Evolutionary conservation across 2,113 vertebrate species (phyloP).

Genomic region (Erinaceus europaeus): DNA sequence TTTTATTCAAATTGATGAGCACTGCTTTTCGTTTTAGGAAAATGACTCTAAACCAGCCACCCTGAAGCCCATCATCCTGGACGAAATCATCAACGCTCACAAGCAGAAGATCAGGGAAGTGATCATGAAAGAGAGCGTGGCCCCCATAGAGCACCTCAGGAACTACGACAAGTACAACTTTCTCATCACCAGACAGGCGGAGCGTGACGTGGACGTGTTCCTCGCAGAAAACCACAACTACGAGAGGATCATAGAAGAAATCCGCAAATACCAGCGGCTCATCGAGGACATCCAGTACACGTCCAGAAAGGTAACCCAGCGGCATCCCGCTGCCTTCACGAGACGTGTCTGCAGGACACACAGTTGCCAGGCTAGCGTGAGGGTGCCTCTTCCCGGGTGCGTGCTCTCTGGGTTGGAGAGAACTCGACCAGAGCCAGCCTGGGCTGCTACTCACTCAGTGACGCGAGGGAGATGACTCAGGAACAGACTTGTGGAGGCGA

Average conservation of each 20-base stretch:
- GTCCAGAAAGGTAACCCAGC: constrained; percentile 86
- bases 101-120: constrained; percentile 81
- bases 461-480: too few species aligned
- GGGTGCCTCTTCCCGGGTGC: too few species aligned
- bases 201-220: constrained; percentile 84
- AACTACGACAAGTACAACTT: constrained; percentile 87
- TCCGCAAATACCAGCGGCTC: constrained; percentile 85
- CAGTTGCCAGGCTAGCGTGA: too few species aligned
- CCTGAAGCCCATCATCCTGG: constrained; percentile 86
- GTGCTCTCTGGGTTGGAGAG: too few species aligned
- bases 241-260: constrained; percentile 85
- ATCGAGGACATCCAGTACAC: constrained; percentile 86
- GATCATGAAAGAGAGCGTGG: constrained; percentile 81
- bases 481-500: too few species aligned
- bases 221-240: constrained; percentile 84
- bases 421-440: too few species aligned
- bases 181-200: constrained; percentile 86
- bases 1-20: too few species aligned
- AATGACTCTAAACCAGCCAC: constrained; percentile 65
- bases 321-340: too few species aligned
- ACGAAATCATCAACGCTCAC: constrained; percentile 84
- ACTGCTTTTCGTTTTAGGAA: constrained; percentile 65
- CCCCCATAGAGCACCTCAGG: constrained; percentile 82
- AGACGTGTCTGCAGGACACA: neutral
- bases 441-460: too few species aligned